phyloP scores from a whole-genome alignment of 2,888 invertebrate genomes.

The Aphidoletes aphidimyza region DNA sequence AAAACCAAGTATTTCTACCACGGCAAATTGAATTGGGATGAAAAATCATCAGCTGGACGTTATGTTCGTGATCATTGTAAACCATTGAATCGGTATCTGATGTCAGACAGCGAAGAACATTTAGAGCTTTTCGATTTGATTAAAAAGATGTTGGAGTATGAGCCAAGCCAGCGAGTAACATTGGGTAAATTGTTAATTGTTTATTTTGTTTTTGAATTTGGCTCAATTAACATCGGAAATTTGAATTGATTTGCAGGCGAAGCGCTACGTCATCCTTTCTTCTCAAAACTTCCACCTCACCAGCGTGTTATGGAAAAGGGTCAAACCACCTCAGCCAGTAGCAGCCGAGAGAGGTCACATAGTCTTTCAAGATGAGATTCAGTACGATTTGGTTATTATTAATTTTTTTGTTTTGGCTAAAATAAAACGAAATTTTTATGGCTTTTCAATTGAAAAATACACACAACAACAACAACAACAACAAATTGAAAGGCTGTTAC shows the following conservation, averaged over 20 bases:
- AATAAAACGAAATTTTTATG: too few species aligned
- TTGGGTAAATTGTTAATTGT: too few species aligned
- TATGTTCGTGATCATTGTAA: slow-evolving; percentile 99
- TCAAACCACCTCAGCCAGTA: slow-evolving; percentile 63
- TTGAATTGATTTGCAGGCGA: slow-evolving; percentile 68
- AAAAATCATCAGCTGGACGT: slow-evolving; percentile 94
- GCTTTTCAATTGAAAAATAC: too few species aligned
- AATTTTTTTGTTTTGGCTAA: background rate
- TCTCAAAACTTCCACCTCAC: slow-evolving; percentile 83
- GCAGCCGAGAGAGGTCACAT: slow-evolving; percentile 73
- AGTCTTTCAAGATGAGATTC: slow-evolving; percentile 68
- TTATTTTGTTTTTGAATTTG: background rate
- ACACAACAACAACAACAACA: too few species aligned
- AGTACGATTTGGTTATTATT: slow-evolving; percentile 67
- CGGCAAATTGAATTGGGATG: slow-evolving; percentile 98
- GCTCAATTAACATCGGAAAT: background rate
- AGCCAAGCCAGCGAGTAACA: slow-evolving; percentile 89
- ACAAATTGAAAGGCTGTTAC: too few species aligned
- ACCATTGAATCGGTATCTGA: slow-evolving; percentile 92
- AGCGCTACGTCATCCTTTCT: slow-evolving; percentile 92
- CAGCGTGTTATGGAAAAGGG: slow-evolving; percentile 75
- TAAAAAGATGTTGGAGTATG: slow-evolving; percentile 95
- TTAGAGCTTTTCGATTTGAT: slow-evolving; percentile 94
- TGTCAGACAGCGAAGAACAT: slow-evolving; percentile 89
- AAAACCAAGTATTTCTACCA: slow-evolving; percentile 99